Evolutionary conservation across 2,888 invertebrate species (phyloP).

Genomic region (Pegoplata infirma): DNA sequence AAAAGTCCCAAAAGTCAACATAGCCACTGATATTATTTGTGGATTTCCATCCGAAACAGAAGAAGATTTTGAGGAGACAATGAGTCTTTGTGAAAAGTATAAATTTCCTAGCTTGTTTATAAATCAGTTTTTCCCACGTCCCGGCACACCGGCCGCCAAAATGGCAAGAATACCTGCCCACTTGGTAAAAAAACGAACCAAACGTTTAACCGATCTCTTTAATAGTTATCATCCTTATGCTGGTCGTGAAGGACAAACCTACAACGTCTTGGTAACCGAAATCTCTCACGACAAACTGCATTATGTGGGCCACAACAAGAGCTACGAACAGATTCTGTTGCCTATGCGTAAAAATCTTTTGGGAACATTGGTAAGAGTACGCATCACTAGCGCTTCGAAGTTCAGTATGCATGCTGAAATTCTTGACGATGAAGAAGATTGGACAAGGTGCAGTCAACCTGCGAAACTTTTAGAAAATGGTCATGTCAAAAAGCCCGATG

Average conservation of each 20-base stretch:
- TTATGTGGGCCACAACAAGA: constrained; percentile 96
- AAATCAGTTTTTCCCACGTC: constrained; percentile 98
- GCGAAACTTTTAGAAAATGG: neutral
- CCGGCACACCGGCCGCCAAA: constrained; percentile 96
- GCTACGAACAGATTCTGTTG: constrained; percentile 94
- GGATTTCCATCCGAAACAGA: constrained; percentile 98
- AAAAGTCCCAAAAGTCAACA: constrained; percentile 92
- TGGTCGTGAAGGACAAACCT: constrained; percentile 80
- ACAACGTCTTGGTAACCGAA: constrained; percentile 94
- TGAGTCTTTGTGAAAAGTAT: constrained; percentile 89
- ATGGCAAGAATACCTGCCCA: constrained; percentile 91
- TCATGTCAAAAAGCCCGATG: neutral
- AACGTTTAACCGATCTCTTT: constrained; percentile 91
- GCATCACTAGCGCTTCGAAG: constrained; percentile 84
- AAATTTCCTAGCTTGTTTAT: constrained; percentile 96
- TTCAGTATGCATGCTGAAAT: constrained; percentile 88
- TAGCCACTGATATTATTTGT: constrained; percentile 98
- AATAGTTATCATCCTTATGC: constrained; percentile 92
- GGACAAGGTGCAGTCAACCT: constrained; percentile 64
- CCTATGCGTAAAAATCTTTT: constrained; percentile 87
- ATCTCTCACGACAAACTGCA: constrained; percentile 92
- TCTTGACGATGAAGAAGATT: constrained; percentile 81
- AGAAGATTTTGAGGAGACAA: constrained; percentile 91
- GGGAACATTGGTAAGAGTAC: constrained; percentile 90
- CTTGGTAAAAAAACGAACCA: constrained; percentile 94